phyloP scores from a whole-genome alignment of 2,888 invertebrate genomes.

The Labia minor region DNA sequence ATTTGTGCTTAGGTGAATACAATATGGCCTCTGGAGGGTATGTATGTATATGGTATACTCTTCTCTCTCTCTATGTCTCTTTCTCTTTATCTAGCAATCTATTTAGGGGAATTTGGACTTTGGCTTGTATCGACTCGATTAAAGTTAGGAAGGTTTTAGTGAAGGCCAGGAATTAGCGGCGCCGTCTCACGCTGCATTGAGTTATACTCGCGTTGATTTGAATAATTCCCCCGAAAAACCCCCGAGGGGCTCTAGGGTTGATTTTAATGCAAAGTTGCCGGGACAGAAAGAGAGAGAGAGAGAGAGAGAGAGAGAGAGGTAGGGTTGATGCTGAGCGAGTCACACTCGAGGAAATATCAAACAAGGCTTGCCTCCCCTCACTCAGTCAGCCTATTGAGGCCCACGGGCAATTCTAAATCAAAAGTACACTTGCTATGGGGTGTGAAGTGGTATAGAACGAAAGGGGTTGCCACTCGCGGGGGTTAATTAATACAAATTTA shows the following conservation, averaged over 20 bases:
- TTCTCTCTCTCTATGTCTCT: background rate
- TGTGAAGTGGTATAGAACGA: conserved; percentile 7
- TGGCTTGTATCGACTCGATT: conserved; percentile 13
- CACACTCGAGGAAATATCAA: conserved; percentile 13
- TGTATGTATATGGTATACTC: too few species aligned
- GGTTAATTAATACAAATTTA: conserved; percentile 13
- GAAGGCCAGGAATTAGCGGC: conserved; percentile 13
- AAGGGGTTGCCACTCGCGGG: background rate
- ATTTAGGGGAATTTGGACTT: conserved; percentile 13
- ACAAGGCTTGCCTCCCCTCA: background rate
- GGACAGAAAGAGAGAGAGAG: background rate
- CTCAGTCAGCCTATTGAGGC: too few species aligned
- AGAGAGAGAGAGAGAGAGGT: background rate
- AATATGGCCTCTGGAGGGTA: too few species aligned
- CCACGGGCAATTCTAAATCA: conserved; percentile 1
- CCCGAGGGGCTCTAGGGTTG: conserved; percentile 5
- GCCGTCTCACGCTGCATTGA: conserved; percentile 13
- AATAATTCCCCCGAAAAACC: conserved; percentile 13
- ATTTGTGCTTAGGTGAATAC: too few species aligned
- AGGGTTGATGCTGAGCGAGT: background rate
- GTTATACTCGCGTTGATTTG: conserved; percentile 13
- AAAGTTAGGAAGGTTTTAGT: conserved; percentile 7
- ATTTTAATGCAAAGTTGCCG: conserved; percentile 7
- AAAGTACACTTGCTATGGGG: conserved; percentile 13
- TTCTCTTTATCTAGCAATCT: background rate